These are phyloP conservation scores for Microtus montanus DNA, from an alignment of 2,113 vertebrate species.

Conservation along the genomic window DNA sequence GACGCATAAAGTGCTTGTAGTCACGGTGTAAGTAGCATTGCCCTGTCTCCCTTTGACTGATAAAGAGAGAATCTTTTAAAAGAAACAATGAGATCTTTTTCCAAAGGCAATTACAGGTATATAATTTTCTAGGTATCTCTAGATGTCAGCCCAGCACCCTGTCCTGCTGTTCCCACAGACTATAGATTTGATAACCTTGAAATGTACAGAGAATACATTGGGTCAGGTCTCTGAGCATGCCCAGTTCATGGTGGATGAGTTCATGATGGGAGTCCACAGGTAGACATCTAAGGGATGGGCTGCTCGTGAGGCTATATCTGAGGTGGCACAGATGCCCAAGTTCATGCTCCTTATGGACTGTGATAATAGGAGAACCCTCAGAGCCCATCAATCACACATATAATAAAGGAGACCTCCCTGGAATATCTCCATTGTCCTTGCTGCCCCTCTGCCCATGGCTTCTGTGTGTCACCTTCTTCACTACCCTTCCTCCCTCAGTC, in stretches of 20 bases:
- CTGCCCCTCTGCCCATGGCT: background rate
- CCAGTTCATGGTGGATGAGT: background rate
- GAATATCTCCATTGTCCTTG: background rate
- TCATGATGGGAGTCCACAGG: no score
- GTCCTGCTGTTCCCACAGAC: accelerated
- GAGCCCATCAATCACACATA: background rate
- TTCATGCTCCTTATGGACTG: no score
- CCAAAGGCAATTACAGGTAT: background rate
- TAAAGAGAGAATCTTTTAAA: background rate
- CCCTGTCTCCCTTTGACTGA: background rate
- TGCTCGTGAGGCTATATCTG: no score
- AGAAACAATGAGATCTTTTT: background rate
- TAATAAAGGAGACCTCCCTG: background rate
- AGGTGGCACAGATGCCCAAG: no score
- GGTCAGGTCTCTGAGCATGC: background rate
- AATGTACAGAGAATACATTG: background rate
- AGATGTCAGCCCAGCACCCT: background rate
- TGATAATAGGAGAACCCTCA: no score
- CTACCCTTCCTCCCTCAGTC: background rate
- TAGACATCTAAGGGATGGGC: background rate
- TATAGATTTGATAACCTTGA: background rate
- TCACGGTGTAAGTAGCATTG: background rate
- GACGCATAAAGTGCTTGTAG: no score
- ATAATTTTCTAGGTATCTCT: background rate
- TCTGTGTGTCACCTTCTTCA: background rate